Evolutionary conservation across 2,888 invertebrate species (phyloP).

Genomic region (Coremacera marginata): DNA sequence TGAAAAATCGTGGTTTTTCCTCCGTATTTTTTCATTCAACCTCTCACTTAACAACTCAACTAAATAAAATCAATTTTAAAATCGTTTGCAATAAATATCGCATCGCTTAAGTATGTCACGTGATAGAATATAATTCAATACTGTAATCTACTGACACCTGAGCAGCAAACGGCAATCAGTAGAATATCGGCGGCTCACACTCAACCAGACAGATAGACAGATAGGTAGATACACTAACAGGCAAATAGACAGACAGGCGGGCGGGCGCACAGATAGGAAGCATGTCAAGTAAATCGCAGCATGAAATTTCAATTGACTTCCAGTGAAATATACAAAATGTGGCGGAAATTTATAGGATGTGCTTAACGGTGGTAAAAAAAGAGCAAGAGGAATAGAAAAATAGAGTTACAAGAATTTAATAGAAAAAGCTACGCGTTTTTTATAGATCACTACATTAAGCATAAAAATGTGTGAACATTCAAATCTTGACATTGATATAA

Average conservation of each 20-base stretch:
- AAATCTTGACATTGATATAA: too few relatives aligned
- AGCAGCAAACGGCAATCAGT: neutral
- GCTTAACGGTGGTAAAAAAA: neutral
- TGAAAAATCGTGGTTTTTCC: too few relatives aligned
- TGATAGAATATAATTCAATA: conserved; percentile 4
- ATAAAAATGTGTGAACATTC: too few relatives aligned
- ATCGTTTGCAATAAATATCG: conserved; percentile 31
- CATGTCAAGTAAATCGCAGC: neutral
- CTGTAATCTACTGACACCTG: neutral
- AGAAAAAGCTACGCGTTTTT: too few relatives aligned
- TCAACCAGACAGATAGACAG: neutral
- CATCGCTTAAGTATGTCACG: neutral
- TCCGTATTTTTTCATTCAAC: too few relatives aligned
- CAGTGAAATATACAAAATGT: too few relatives aligned
- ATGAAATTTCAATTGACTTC: conserved; percentile 10
- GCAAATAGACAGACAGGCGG: neutral
- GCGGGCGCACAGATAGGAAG: neutral
- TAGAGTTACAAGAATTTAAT: neutral
- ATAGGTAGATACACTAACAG: neutral
- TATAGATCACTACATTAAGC: too few relatives aligned
- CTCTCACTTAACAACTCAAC: too few relatives aligned
- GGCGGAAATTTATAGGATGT: too few relatives aligned
- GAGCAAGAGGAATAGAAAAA: neutral
- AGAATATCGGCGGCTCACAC: neutral
- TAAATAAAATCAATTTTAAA: conserved; percentile 3